phyloP scores from a whole-genome alignment of 37 sponge, comb jelly and placozoan genomes.

The Crambe crambe region DNA sequence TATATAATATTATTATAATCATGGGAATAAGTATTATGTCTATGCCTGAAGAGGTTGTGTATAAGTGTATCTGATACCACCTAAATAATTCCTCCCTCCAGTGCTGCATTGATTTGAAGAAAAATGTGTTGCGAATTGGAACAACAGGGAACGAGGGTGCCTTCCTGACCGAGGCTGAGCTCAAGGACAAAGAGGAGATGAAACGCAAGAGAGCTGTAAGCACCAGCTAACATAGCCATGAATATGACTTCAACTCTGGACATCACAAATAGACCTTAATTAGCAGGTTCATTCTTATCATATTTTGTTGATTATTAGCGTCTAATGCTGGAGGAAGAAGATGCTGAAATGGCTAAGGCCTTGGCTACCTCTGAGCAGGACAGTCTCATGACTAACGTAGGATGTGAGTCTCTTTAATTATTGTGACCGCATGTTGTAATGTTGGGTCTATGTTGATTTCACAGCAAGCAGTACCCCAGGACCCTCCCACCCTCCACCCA shows the following conservation, averaged over 20 bases:
- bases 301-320: not conserved
- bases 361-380: conserved; percentile 42
- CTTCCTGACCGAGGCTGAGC: conserved; percentile 84
- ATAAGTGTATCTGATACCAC: not conserved
- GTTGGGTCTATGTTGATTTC: not conserved
- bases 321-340: conserved; percentile 48
- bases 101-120: conserved; percentile 92
- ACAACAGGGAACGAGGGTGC: conserved; percentile 75
- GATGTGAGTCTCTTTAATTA: too few relatives aligned
- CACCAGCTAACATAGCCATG: not conserved
- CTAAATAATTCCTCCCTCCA: conserved; percentile 10
- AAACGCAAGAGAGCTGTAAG: conserved; percentile 7
- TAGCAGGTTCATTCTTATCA: not conserved
- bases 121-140: conserved; percentile 76
- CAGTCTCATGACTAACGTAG: too few relatives aligned
- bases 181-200: conserved; percentile 46
- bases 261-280: not conserved
- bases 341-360: conserved; percentile 65
- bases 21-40: not conserved
- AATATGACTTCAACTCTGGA: too few relatives aligned
- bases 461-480: not conserved
- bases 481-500: not conserved
- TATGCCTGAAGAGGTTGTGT: too few relatives aligned
- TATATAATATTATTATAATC: not conserved
- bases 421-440: not conserved